phyloP scores from a whole-genome alignment of 2,888 invertebrate genomes.

The Brassicogethes aeneus region DNA sequence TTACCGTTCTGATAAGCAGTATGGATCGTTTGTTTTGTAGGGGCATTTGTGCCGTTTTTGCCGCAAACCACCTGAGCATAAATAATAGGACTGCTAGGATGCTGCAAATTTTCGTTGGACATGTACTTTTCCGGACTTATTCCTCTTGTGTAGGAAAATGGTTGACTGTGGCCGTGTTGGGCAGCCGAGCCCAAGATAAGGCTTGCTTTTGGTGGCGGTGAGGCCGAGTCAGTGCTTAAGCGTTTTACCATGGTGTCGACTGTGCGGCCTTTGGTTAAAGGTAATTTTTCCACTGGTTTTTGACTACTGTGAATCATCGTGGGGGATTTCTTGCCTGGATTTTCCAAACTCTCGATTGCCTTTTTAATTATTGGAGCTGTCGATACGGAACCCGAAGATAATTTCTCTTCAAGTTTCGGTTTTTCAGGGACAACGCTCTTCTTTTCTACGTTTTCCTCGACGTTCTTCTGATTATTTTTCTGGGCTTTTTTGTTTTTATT shows the following conservation, averaged over 20 bases:
- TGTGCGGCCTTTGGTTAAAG: conserved; percentile 61
- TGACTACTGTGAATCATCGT: conserved; percentile 69
- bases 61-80: conserved; percentile 67
- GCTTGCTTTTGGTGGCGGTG: conserved; percentile 53
- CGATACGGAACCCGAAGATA: conserved; percentile 8
- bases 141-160: conserved; percentile 69
- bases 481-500: conserved; percentile 6
- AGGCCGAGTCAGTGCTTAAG: conserved; percentile 60
- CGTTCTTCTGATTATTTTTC: conserved; percentile 1
- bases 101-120: conserved; percentile 29
- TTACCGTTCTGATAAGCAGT: conserved; percentile 42
- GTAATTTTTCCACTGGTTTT: conserved; percentile 58
- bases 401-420: conserved; percentile 23
- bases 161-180: conserved; percentile 63
- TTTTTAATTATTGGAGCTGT: conserved; percentile 41
- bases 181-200: conserved; percentile 50
- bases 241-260: conserved; percentile 71
- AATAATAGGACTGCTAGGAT: conserved; percentile 49
- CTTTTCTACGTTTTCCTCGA: conserved; percentile 3
- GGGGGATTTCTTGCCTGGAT: conserved; percentile 23
- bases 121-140: conserved; percentile 39
- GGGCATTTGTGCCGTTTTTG: conserved; percentile 29
- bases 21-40: conserved; percentile 45
- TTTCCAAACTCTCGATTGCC: conserved; percentile 44
- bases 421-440: conserved; percentile 26